These are phyloP conservation scores for Climacteris rufus DNA, from an alignment of 2,113 vertebrate species.

Conservation along the genomic window DNA sequence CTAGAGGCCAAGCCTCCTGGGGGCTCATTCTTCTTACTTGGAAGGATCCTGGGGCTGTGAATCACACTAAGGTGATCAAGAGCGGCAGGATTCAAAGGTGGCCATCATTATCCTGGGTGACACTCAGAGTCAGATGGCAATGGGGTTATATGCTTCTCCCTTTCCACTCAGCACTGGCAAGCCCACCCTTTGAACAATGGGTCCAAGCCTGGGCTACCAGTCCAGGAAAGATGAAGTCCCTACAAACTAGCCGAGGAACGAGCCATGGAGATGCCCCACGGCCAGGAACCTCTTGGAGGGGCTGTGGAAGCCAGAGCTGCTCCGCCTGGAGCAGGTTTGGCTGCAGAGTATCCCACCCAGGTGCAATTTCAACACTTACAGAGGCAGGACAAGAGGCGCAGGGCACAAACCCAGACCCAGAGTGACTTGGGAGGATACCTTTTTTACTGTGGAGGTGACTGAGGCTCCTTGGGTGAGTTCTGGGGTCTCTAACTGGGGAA, in stretches of 20 bases:
- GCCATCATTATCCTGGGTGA: not conserved
- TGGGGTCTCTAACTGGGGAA: not conserved
- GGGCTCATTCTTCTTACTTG: not conserved
- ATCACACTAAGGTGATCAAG: not conserved
- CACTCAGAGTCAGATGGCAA: not conserved
- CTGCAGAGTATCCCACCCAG: not conserved
- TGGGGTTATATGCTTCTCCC: not conserved
- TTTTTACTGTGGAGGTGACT: not conserved
- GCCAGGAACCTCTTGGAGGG: not conserved
- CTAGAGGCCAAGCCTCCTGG: not conserved
- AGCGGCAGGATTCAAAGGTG: not conserved
- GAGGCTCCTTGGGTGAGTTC: not conserved
- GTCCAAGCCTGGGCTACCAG: not conserved
- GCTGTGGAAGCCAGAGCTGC: too few species aligned
- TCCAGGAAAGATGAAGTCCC: too few species aligned
- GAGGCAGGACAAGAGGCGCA: not conserved
- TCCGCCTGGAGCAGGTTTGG: not conserved
- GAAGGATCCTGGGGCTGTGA: not conserved
- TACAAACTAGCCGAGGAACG: not conserved
- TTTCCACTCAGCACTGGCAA: not conserved
- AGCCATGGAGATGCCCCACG: not conserved
- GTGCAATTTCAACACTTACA: not conserved
- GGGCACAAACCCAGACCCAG: not conserved
- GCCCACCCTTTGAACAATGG: not conserved
- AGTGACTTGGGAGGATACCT: not conserved